Evolutionary conservation across 1,140 invertebrate species (phyloP).

Genomic region (Fopius arisanus): DNA sequence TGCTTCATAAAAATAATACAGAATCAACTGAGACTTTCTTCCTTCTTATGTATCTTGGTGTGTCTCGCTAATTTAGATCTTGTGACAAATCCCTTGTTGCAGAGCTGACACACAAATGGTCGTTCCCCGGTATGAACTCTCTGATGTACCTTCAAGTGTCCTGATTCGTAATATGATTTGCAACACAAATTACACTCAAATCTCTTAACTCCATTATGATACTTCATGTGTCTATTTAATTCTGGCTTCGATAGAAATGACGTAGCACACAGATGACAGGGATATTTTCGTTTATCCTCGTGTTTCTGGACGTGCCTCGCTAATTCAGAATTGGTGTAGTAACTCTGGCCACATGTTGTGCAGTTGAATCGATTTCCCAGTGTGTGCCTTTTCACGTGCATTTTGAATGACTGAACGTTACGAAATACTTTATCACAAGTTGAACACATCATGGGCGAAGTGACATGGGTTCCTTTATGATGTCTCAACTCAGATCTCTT

Average conservation of each 20-base stretch:
- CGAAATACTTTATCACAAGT: slow-evolving; percentile 55
- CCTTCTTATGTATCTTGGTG: slow-evolving; percentile 40
- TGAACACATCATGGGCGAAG: slow-evolving; percentile 43
- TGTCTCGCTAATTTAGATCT: slow-evolving; percentile 49
- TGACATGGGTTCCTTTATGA: slow-evolving; percentile 43
- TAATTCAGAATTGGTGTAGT: slow-evolving; percentile 49
- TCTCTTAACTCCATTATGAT: slow-evolving; percentile 48
- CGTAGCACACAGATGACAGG: slow-evolving; percentile 44
- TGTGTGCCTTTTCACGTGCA: slow-evolving; percentile 61
- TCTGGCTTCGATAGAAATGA: slow-evolving; percentile 50
- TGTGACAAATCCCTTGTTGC: slow-evolving; percentile 56
- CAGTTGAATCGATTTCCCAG: slow-evolving; percentile 41
- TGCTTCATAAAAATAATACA: neutral
- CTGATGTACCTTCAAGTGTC: slow-evolving; percentile 66
- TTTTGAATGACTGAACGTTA: slow-evolving; percentile 57
- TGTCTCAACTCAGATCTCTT: slow-evolving; percentile 41
- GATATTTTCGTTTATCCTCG: slow-evolving; percentile 41
- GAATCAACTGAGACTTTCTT: slow-evolving; percentile 1
- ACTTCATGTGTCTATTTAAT: slow-evolving; percentile 47
- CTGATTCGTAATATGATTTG: slow-evolving; percentile 52
- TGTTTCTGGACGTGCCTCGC: slow-evolving; percentile 48
- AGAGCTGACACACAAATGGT: slow-evolving; percentile 57
- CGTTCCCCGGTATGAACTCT: slow-evolving; percentile 65
- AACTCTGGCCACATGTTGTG: slow-evolving; percentile 43
- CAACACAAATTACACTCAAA: slow-evolving; percentile 65